Base-by-base conservation (phyloP, 2,113 vertebrate species). In the Vanacampus margaritifer region DNA sequence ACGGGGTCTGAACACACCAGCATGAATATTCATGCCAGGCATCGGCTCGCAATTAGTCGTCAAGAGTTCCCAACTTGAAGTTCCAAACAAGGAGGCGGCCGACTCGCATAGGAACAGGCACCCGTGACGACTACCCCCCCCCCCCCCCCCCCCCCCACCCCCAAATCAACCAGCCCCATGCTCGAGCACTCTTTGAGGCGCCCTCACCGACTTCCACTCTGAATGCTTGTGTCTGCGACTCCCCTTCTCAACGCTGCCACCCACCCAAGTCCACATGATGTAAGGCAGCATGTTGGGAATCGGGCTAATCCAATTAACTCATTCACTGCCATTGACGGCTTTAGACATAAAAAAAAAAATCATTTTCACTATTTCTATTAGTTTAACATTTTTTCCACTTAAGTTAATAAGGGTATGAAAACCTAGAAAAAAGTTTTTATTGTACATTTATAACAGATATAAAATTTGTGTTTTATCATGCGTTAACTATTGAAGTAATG, bases 1-100 rank as follows among this genome's bases (percentile, higher is more conserved):
- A 89, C 87, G 88, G 89, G 90, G 91, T 90, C 89, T 91, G 90
- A 92, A 89, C 87, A 73, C 85, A 69, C 82, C 78, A 51, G 74
- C 77, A 93, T 93, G 91, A 92, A 93, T 92, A 92, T 92, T 93
- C 92, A 93, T 93, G 90, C 72, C 81, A 84, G 81, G 87, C 85
- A 88, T 86, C 82, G 76, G 80, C 82, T 76, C 81, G 89, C 92
- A 92, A 92, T 93, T 93, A 93, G 90, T 87, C 87, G 87, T 76
- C 85, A 88, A n/a, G 90, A 90, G 88, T 89, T 89, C 88, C 85
- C 81, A 89, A 90, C 89, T 91, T 92, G 88, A 91, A 90, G 90
- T 87, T 86, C 90, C 77, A 90, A 89, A 91, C 89, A 92, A 88
- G 79, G 80, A 24, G 70, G 81, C 37, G 37, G 39, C 60, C 39